A percentile compares a stretch with the other conserved stretches of the same genome.
Evolutionary conservation across 2,888 invertebrate species (phyloP).

Genomic region (Magallana nippona): DNA sequence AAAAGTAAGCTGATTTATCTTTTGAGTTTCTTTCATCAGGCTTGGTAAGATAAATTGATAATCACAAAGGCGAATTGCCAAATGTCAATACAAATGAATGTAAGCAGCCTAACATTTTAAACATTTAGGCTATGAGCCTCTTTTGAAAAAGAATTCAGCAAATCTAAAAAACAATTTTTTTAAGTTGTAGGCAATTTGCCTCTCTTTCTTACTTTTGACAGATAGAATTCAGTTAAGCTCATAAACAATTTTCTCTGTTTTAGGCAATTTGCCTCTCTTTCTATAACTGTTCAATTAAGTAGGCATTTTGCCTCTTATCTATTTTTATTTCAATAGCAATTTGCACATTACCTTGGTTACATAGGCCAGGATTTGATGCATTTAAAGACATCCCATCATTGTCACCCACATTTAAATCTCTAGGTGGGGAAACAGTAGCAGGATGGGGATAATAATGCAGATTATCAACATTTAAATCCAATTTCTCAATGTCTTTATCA

Average conservation of each 20-base stretch:
- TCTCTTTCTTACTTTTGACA: background rate
- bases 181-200: background rate
- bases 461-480: background rate
- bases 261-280: conserved; percentile 15
- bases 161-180: background rate
- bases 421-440: background rate
- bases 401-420: background rate
- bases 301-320: conserved; percentile 24
- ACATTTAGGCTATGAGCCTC: too few species aligned
- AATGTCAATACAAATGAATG: too few species aligned
- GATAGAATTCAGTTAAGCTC: background rate
- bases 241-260: background rate
- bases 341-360: background rate
- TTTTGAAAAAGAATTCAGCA: too few species aligned
- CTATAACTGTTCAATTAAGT: background rate
- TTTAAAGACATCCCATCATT: background rate
- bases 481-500: conserved; percentile 12
- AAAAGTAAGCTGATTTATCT: too few species aligned
- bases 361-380: background rate
- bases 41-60: too few species aligned
- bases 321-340: background rate
- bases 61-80: too few species aligned
- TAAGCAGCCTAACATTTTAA: too few species aligned
- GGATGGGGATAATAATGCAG: background rate
- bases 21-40: too few species aligned